A percentile compares a stretch with the other conserved stretches of the same genome.
phyloP scores from a whole-genome alignment of 1,140 invertebrate species.

The Rhopalosiphum padi region DNA sequence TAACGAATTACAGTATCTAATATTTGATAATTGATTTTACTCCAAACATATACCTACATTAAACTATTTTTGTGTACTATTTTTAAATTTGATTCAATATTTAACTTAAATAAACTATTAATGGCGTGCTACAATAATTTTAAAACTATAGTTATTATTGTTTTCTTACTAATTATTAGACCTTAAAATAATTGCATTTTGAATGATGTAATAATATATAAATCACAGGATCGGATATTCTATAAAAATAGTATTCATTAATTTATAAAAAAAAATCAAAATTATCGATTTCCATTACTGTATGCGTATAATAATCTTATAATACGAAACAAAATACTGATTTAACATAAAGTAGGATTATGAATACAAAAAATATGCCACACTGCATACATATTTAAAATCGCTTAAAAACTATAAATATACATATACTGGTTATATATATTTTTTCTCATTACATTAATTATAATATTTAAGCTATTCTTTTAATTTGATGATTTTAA shows the following conservation, averaged over 20 bases:
- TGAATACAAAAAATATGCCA: not conserved
- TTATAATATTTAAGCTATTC: too few species aligned
- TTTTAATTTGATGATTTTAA: too few species aligned
- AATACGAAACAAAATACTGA: not conserved
- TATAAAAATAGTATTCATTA: not conserved
- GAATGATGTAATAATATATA: not conserved
- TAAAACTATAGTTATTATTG: too few species aligned
- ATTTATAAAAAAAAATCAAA: not conserved
- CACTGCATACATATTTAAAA: not conserved
- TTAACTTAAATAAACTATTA: too few species aligned
- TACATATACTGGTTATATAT: too few species aligned
- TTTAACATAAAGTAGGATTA: not conserved
- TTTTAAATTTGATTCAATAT: too few species aligned
- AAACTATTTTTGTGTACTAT: too few species aligned
- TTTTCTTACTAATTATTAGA: not conserved
- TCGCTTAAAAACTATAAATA: not conserved
- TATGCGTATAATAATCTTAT: not conserved
- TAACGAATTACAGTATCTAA: too few species aligned
- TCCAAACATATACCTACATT: too few species aligned
- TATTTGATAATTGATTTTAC: too few species aligned
- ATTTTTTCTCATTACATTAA: too few species aligned
- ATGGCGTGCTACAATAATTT: too few species aligned
- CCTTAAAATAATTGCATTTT: not conserved
- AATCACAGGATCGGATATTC: not conserved
- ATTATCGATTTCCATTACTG: not conserved